phyloP scores from a whole-genome alignment of 2,797 vertebrate genomes.

The Coracias cyanogaster region DNA sequence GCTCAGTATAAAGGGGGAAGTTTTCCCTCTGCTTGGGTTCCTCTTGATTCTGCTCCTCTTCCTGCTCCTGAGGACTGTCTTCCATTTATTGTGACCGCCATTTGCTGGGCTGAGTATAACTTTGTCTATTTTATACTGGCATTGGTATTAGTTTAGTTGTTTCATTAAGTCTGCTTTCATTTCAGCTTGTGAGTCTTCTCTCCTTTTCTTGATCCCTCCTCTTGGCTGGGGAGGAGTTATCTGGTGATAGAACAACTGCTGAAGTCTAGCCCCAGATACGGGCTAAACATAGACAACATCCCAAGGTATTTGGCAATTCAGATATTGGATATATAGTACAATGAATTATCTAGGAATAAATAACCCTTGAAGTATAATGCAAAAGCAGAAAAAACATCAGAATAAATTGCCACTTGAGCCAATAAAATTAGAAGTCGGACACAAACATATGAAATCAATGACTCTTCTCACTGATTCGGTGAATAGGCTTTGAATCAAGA shows the following conservation, averaged over 20 bases:
- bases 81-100: neutral
- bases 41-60: neutral
- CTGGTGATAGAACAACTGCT: neutral
- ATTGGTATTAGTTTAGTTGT: neutral
- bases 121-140: neutral
- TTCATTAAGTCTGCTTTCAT: neutral
- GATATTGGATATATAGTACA: neutral
- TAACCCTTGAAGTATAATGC: neutral
- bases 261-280: neutral
- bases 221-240: neutral
- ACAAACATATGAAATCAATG: neutral
- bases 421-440: neutral
- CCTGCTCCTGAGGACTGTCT: neutral
- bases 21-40: neutral
- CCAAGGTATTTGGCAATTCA: neutral
- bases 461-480: neutral
- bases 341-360: neutral
- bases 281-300: neutral
- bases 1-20: neutral
- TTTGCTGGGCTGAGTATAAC: neutral
- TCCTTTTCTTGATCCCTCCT: neutral
- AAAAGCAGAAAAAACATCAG: neutral
- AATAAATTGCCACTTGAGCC: neutral
- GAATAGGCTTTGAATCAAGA: neutral
- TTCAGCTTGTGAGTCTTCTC: neutral